phyloP scores from a whole-genome alignment of 2,888 invertebrate species.

The Portevinia maculata region DNA sequence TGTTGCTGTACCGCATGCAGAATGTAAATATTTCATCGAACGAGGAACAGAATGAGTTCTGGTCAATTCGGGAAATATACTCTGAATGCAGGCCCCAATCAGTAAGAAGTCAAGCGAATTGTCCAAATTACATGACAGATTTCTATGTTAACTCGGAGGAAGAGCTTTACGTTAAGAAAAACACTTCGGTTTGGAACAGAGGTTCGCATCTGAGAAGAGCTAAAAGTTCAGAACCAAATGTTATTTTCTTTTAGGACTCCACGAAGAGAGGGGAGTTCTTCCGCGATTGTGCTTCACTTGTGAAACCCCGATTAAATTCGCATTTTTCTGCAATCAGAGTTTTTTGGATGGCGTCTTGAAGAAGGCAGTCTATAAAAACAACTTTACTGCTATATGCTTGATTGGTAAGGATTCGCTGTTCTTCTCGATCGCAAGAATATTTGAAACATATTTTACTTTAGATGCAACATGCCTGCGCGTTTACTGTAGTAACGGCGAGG shows the following conservation, averaged over 20 bases:
- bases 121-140: conserved; percentile 79
- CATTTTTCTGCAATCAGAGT: conserved; percentile 87
- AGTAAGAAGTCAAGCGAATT: conserved; percentile 61
- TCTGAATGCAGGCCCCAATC: conserved; percentile 82
- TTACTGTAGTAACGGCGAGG: conserved; percentile 91
- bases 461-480: conserved; percentile 91
- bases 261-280: conserved; percentile 76
- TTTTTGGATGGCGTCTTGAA: conserved; percentile 84
- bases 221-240: too few species aligned
- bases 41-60: conserved; percentile 83
- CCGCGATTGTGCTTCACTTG: conserved; percentile 88
- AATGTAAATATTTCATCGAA: conserved; percentile 90
- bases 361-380: conserved; percentile 31
- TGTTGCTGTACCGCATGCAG: conserved; percentile 88
- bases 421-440: neutral
- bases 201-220: conserved; percentile 80
- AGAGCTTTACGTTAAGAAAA: conserved; percentile 93
- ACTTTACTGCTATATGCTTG: conserved; percentile 78
- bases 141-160: conserved; percentile 87
- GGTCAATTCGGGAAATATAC: conserved; percentile 85
- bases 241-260: conserved; percentile 72
- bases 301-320: conserved; percentile 92
- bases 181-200: conserved; percentile 92
- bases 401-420: conserved; percentile 76
- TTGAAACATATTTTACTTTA: conserved; percentile 43